Evolutionary conservation across 2,797 vertebrate genomes (phyloP).

Genomic region (Ptychadena robeensis): DNA sequence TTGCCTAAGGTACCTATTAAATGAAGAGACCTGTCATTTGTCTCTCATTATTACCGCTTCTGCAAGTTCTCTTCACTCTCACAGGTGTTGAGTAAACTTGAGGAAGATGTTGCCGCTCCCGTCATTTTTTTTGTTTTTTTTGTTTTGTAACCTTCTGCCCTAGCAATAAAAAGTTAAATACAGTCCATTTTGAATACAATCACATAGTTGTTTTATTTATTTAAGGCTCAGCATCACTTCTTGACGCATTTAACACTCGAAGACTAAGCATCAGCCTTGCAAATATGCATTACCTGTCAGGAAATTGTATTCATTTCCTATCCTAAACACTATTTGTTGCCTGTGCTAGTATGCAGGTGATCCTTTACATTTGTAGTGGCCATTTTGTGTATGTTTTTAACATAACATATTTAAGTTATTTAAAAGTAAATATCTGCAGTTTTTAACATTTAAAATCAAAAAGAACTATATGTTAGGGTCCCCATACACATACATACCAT

Average conservation of each 20-base stretch:
- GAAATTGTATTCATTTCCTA: too few species aligned
- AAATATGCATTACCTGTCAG: background rate
- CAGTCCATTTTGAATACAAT: background rate
- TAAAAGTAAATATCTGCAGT: too few species aligned
- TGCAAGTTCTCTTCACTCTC: conserved; percentile 49
- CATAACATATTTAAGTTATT: too few species aligned
- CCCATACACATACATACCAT: too few species aligned
- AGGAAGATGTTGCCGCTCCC: conserved; percentile 55
- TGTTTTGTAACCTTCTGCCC: background rate
- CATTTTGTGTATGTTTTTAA: too few species aligned
- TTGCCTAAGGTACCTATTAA: conserved; percentile 48
- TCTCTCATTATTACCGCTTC: conserved; percentile 46
- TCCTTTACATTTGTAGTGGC: too few species aligned
- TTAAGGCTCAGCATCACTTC: background rate
- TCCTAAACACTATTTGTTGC: too few species aligned
- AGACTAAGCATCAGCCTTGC: too few species aligned
- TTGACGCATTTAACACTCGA: background rate
- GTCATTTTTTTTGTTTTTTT: conserved; percentile 61
- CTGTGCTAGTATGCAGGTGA: background rate
- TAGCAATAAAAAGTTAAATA: background rate
- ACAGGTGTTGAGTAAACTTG: conserved; percentile 61
- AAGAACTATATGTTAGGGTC: too few species aligned
- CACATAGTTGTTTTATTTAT: background rate
- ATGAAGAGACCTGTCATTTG: conserved; percentile 56
- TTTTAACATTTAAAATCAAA: too few species aligned